phyloP scores from a whole-genome alignment of 2,888 invertebrate species.

The Margaritifera margaritifera region DNA sequence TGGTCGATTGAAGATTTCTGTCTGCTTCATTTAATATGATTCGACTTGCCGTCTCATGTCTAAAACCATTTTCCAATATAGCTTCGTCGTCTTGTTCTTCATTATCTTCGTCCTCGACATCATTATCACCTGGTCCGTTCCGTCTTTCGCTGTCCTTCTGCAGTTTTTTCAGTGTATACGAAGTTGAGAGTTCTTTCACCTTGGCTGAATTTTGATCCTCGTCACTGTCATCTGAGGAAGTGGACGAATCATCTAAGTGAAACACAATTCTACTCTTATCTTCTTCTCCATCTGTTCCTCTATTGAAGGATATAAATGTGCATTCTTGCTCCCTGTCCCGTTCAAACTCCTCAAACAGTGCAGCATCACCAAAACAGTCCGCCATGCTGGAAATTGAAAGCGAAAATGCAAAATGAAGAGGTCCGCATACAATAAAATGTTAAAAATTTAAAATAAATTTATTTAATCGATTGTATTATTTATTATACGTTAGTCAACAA shows the following conservation, averaged over 20 bases:
- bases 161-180: slow-evolving; percentile 9
- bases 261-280: slow-evolving; percentile 52
- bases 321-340: slow-evolving; percentile 55
- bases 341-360: slow-evolving; percentile 66
- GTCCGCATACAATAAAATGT: too few relatives aligned
- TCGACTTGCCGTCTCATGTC: neutral
- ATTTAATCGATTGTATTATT: too few relatives aligned
- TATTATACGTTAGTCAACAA: too few relatives aligned
- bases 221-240: slow-evolving; percentile 34
- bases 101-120: neutral
- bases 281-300: slow-evolving; percentile 37
- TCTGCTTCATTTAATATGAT: slow-evolving; percentile 21
- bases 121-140: slow-evolving; percentile 1
- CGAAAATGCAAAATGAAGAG: too few relatives aligned
- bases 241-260: slow-evolving; percentile 41
- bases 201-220: slow-evolving; percentile 38
- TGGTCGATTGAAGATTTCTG: slow-evolving; percentile 21
- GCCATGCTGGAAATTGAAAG: slow-evolving; percentile 12
- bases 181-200: slow-evolving; percentile 28
- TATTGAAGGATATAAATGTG: slow-evolving; percentile 55
- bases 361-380: slow-evolving; percentile 63
- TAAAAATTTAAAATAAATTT: too few relatives aligned
- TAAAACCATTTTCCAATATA: slow-evolving; percentile 8
- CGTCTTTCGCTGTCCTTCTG: slow-evolving; percentile 13
- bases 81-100: slow-evolving; percentile 4